Conservation (phyloP, 1,140 invertebrate species). For the Pachyrhynchus sulphureomaculatus region DNA sequence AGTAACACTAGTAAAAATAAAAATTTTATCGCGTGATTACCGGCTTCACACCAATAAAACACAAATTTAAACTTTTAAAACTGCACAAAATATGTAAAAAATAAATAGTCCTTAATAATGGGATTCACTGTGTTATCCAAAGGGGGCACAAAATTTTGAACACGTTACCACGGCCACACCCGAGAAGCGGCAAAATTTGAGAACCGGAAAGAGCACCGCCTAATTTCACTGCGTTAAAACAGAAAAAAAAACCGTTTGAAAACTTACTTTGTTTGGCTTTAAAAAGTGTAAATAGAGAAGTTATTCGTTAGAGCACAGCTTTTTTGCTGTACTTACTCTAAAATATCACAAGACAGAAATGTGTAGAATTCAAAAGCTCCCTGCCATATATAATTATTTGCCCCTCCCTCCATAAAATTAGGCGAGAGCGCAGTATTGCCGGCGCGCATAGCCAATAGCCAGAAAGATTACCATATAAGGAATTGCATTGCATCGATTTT, state of each 20-base stretch:
- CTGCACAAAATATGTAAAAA: background rate
- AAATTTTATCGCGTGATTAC: too few species aligned
- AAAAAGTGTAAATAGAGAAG: slow-evolving; percentile 35
- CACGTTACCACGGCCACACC: background rate
- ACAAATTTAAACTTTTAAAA: background rate
- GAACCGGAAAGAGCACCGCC: slow-evolving; percentile 14
- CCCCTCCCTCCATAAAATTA: slow-evolving; percentile 32
- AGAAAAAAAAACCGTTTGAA: slow-evolving; percentile 7
- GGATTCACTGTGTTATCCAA: background rate
- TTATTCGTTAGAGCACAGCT: slow-evolving; percentile 30
- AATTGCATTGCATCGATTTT: slow-evolving; percentile 47
- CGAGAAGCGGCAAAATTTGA: slow-evolving; percentile 9
- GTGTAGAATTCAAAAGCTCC: slow-evolving; percentile 36
- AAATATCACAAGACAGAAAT: slow-evolving; percentile 44
- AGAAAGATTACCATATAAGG: slow-evolving; percentile 53
- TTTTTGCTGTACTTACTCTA: slow-evolving; percentile 22
- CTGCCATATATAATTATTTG: slow-evolving; percentile 41
- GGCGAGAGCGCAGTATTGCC: slow-evolving; percentile 32
- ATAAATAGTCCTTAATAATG: background rate
- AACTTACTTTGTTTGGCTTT: slow-evolving; percentile 39
- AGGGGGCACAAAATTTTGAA: slow-evolving; percentile 3
- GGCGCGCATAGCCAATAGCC: slow-evolving; percentile 45
- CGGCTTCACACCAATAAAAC: too few species aligned
- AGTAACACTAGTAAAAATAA: too few species aligned
- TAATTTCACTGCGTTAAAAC: background rate